Conservation (phyloP, 2,797 vertebrate species). For the Acanthiza pusilla region DNA sequence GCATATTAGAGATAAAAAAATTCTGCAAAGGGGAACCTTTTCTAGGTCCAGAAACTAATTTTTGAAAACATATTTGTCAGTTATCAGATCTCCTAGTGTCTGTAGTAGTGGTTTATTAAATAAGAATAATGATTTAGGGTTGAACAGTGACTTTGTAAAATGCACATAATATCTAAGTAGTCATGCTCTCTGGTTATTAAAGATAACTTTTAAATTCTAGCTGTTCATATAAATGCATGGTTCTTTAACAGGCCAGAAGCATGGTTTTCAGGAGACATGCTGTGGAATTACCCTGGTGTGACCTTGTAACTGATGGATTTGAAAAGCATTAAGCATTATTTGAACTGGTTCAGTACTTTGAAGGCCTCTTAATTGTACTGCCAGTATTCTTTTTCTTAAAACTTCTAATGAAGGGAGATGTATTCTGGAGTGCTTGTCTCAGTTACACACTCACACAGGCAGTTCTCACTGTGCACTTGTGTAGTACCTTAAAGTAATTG, state of each 20-base stretch:
- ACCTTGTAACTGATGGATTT: slow-evolving; percentile 22
- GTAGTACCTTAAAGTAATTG: not conserved
- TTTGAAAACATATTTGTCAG: not conserved
- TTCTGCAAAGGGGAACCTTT: not conserved
- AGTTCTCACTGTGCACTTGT: not conserved
- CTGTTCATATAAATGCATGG: not conserved
- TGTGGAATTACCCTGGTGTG: not conserved
- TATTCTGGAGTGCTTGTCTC: not conserved
- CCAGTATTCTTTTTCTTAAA: not conserved
- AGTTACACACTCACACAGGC: not conserved
- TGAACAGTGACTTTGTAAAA: not conserved
- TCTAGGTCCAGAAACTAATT: not conserved
- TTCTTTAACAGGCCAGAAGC: not conserved
- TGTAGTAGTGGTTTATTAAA: not conserved
- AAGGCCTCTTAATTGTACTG: slow-evolving; percentile 5
- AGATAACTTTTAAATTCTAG: not conserved
- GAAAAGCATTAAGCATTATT: slow-evolving; percentile 4
- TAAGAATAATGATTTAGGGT: not conserved
- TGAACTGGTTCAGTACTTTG: not conserved
- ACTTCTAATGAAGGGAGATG: not conserved
- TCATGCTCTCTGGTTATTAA: not conserved
- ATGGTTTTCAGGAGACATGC: not conserved
- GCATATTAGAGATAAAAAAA: not conserved
- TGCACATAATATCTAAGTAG: not conserved
- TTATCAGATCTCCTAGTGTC: not conserved